Evolutionary conservation across 2,797 vertebrate genomes (phyloP).

Genomic region (Pangasius macronema): DNA sequence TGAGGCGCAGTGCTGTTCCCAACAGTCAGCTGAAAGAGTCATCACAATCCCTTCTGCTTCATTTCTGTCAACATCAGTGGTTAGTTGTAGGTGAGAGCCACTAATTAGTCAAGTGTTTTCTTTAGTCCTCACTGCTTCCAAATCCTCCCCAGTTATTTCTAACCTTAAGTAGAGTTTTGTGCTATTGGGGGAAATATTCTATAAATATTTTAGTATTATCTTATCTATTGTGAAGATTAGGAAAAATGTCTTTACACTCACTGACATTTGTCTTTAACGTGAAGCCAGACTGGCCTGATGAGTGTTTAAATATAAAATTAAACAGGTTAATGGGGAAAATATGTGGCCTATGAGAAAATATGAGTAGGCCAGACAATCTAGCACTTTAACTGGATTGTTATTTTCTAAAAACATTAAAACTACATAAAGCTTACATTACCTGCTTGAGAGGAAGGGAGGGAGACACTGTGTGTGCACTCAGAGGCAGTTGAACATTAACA

Average conservation of each 20-base stretch:
- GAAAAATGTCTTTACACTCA: background rate
- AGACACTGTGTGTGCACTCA: background rate
- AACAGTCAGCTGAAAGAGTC: background rate
- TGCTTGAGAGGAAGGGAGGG: background rate
- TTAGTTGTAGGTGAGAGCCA: background rate
- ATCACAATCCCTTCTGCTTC: background rate
- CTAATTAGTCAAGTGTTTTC: background rate
- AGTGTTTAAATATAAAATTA: background rate
- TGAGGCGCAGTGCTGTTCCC: background rate
- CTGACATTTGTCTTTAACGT: background rate
- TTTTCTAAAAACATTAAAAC: background rate
- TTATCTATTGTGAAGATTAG: background rate
- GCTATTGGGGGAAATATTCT: background rate
- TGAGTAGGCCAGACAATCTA: background rate
- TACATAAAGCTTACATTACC: background rate
- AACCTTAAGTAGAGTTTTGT: background rate
- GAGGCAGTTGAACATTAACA: background rate
- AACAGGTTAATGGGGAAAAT: background rate
- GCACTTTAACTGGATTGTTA: background rate
- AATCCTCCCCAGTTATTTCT: background rate
- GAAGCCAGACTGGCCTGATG: background rate
- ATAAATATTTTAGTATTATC: background rate
- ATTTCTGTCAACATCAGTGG: background rate
- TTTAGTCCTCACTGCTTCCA: background rate
- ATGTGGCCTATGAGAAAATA: background rate